Conservation (phyloP, 2,113 vertebrate genomes). For the Rissa tridactyla region DNA sequence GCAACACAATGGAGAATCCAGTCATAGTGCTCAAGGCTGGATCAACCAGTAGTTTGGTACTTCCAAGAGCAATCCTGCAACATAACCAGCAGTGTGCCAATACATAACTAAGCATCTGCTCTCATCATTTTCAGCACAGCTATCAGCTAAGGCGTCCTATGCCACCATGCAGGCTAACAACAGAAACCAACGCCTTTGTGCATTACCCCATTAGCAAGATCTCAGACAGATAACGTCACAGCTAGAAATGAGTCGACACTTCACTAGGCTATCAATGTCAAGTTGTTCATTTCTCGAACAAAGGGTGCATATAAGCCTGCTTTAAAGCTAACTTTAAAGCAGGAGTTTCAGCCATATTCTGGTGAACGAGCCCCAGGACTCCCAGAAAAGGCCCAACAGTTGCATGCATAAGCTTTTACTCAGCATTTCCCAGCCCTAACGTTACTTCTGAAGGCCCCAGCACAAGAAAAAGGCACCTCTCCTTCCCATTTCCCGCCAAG, state of each 20-base stretch:
- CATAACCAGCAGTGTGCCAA: neutral
- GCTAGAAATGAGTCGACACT: neutral
- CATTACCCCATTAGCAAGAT: neutral
- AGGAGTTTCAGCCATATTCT: neutral
- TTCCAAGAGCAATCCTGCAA: neutral
- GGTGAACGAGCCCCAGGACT: neutral
- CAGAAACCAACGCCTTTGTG: neutral
- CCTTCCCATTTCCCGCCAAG: neutral
- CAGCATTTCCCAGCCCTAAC: neutral
- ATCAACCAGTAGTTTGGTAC: neutral
- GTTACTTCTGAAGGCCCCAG: neutral
- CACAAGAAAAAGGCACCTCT: neutral
- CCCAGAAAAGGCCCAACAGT: neutral
- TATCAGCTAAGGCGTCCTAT: neutral
- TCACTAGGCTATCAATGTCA: neutral
- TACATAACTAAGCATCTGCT: neutral
- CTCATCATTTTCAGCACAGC: neutral
- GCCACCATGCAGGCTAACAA: neutral
- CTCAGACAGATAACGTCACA: neutral
- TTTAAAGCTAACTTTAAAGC: neutral
- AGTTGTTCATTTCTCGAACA: neutral
- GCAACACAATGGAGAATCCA: neutral
- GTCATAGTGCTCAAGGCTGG: neutral
- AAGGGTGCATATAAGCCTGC: neutral
- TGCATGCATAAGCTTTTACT: neutral